A percentile compares a stretch with the other conserved stretches of the same genome.
Conservation (phyloP, 1,140 invertebrate genomes). For the Dufourea novaeangliae region DNA sequence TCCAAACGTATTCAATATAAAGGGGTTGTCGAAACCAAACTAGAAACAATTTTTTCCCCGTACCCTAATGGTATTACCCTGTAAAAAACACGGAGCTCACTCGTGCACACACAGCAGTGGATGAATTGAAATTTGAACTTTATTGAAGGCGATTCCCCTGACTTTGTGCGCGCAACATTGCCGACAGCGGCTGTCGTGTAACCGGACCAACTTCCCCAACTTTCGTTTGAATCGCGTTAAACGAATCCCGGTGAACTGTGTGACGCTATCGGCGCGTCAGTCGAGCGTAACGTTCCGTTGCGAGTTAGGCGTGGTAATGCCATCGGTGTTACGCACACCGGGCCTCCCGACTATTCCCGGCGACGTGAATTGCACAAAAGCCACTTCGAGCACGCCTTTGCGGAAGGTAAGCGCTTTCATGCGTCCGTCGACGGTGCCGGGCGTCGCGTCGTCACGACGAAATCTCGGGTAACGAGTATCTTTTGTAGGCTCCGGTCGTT, state of each 20-base stretch:
- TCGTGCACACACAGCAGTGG: too few species aligned
- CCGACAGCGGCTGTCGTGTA: constrained; percentile 41
- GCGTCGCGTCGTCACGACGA: background rate
- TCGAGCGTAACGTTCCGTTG: constrained; percentile 45
- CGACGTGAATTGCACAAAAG: constrained; percentile 58
- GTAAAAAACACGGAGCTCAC: too few species aligned
- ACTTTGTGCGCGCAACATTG: background rate
- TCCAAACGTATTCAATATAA: too few species aligned
- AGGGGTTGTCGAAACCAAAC: too few species aligned
- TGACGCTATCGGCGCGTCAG: constrained; percentile 64
- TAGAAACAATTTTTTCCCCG: too few species aligned
- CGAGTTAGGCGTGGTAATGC: constrained; percentile 46
- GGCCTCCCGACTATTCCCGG: constrained; percentile 46
- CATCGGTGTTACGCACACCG: background rate
- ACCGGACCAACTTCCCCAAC: constrained; percentile 60
- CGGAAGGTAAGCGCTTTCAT: constrained; percentile 38
- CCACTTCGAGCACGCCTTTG: constrained; percentile 37
- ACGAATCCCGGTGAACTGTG: constrained; percentile 61
- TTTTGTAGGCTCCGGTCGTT: background rate
- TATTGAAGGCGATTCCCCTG: constrained; percentile 7
- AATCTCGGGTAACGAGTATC: constrained; percentile 12
- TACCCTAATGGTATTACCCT: too few species aligned
- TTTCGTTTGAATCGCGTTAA: constrained; percentile 65
- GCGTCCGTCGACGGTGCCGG: constrained; percentile 14
- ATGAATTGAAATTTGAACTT: constrained; percentile 20